Percentiles rank a stretch among this genome's conserved stretches.
phyloP scores from a whole-genome alignment of 2,888 invertebrate genomes.

The Pollenia angustigena region DNA sequence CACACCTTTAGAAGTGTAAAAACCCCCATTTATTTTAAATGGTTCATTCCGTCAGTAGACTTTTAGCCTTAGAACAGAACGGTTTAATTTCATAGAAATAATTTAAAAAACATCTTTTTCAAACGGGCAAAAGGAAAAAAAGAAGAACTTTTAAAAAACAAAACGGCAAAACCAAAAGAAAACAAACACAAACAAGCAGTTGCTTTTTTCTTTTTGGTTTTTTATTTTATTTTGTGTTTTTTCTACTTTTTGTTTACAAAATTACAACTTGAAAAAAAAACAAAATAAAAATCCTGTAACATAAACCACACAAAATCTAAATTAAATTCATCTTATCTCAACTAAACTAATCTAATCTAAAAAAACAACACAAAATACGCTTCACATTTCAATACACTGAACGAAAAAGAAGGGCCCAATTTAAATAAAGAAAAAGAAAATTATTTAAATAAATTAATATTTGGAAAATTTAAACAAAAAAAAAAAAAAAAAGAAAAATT shows the following conservation, averaged over 20 bases:
- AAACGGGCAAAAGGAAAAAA: constrained; percentile 13
- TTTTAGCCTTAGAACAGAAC: constrained; percentile 68
- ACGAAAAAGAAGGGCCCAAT: constrained; percentile 68
- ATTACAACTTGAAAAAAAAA: background rate
- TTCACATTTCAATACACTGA: constrained; percentile 55
- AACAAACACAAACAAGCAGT: constrained; percentile 34
- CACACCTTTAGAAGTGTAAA: background rate
- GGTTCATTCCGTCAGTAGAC: constrained; percentile 59
- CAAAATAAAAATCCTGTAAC: constrained; percentile 6
- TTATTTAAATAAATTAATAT: background rate
- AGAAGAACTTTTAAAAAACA: background rate
- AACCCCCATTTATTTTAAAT: constrained; percentile 23
- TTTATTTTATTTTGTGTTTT: constrained; percentile 40
- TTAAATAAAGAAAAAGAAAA: constrained; percentile 41
- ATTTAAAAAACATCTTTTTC: background rate
- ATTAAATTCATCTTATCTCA: constrained; percentile 1
- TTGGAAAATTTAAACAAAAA: constrained; percentile 20
- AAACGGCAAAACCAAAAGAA: constrained; percentile 44
- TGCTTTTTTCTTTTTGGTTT: constrained; percentile 42
- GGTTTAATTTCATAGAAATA: constrained; percentile 54
- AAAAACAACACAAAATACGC: constrained; percentile 40
- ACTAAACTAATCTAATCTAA: constrained; percentile 1
- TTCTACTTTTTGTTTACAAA: constrained; percentile 15
- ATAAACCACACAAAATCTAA: background rate
- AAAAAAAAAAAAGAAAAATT: constrained; percentile 5